Evolutionary conservation across 1,140 invertebrate genomes (phyloP), one percentile per base, ranked within the genome.

Genomic region (Mactra quadrangularis): DNA sequence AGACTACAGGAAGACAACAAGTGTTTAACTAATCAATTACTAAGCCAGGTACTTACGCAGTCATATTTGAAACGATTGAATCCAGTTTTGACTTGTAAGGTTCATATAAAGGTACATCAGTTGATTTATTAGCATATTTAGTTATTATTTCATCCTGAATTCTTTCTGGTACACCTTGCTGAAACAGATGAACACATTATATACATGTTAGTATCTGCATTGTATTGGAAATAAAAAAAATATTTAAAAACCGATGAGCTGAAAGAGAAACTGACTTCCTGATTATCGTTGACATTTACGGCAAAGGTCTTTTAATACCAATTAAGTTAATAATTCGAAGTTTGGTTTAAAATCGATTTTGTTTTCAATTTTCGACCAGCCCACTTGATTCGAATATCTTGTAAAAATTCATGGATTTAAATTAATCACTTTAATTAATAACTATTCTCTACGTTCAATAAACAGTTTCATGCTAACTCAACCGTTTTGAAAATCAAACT

Each of bases 101-200:
- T 59, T 41, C 59, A 47, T 53, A 78, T 62, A 78, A 66, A 9
- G 76, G 76, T 27, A 78, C 55, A 17, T 17, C 47, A 13, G 60
- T 68, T 13, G 31, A 19, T 31, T 68, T 66, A 13, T 38, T 35
- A 17, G 25, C 45, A 22, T 27, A 78, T 45, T 31, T 9, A 7
- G 3, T n/a, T 11, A 66, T 52, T 11, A 66, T 52, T 31, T 66
- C 64, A 7, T 52, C 22, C 13, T 78, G 41, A 17, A 78, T 35
- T 41, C 17, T 13, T 25, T 41, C 33, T 29, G 60, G 62, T 19
- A 78, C 76, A 1, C 31, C 25, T 17, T 33, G 33, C 74, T 77
- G 45, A 35, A 75, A 70, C 50, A n/a, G 4, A n/a, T 7, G 17
- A 6, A 7, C 17, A 53, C 17, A 9, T 9, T n/a, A 53, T n/a